Base-by-base conservation (phyloP, 2,113 vertebrate genomes). In the Strix aluco region DNA sequence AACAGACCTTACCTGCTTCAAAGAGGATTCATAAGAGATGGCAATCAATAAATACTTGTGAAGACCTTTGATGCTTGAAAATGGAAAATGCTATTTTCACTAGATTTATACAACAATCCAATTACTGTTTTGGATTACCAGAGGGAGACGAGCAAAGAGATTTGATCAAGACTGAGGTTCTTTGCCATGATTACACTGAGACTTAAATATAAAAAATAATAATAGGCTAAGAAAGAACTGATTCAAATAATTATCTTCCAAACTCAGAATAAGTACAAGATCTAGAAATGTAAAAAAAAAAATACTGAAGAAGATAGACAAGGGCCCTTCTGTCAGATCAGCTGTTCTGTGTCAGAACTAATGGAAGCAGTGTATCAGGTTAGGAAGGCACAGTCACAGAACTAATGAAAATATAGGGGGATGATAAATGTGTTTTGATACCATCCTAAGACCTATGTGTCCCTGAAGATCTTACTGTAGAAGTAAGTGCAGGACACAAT, bases 21-120 rank as follows among this genome's bases (percentile, higher is more conserved):
- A 79, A 96, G 72, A 54, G 13, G 57, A 83, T 88, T 94, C 70
- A 25, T 73, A 67, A 86, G 58, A 72, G 59, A 72, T 3, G 9
- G 54, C 58, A 92, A 96, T 96, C 90, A 79, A 95, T 95, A 94
- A 94, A 91, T 65, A 44, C 71, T 89, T 63, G 42, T 63, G 67
- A 88, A 88, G 77, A 66, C 52, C 52, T 96, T 89, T 96, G 87
- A 93, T 92, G 79, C 69, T 90, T 94, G 80, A 83, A 92, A 95
- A 92, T 79, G 44, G 89, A 96, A 97, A 97, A 96, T 49, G 18
- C 52, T 96, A 12, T 89, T 95, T 97, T 93, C 80, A 59, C 58
- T 44, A 85, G 51, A 72, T 46, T 61, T 72, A n/a, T 36, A 79
- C 66, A 95, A 89, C 59, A 73, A 91, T 81, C 55, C 83, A 90